These are phyloP conservation scores for Hirudo medicinalis DNA, from an alignment of 1,140 invertebrate genomes.

Conservation along the genomic window DNA sequence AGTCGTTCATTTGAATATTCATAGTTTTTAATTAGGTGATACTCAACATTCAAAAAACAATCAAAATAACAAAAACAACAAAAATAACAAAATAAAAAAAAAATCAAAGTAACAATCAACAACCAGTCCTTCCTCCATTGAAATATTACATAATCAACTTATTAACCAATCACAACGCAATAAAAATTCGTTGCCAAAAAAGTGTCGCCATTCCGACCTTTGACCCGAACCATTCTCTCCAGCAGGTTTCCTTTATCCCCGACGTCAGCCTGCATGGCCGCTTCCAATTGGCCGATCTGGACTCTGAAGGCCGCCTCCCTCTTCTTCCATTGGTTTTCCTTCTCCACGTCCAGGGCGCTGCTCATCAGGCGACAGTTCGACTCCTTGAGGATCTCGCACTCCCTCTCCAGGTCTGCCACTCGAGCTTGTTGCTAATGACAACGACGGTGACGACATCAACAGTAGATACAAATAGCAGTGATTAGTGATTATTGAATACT, in stretches of 20 bases:
- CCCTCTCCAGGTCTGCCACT: slow-evolving; percentile 36
- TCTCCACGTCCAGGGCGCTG: slow-evolving; percentile 42
- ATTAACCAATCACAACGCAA: no score
- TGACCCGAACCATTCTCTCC: slow-evolving; percentile 37
- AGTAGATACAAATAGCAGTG: no score
- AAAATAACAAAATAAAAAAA: no score
- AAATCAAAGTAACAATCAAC: no score
- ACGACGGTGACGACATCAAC: neutral
- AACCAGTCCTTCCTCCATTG: no score
- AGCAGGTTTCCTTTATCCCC: slow-evolving; percentile 41
- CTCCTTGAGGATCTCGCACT: slow-evolving; percentile 42
- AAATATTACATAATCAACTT: no score
- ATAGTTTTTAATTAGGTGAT: no score
- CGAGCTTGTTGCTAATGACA: slow-evolving; percentile 38
- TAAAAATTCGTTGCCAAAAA: neutral
- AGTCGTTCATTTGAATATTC: no score
- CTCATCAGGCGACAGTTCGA: slow-evolving; percentile 43
- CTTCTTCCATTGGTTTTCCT: slow-evolving; percentile 41
- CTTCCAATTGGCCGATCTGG: slow-evolving; percentile 43
- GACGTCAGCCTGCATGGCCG: slow-evolving; percentile 41
- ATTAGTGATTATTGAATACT: no score
- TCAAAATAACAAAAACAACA: no score
- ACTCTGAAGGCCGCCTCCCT: slow-evolving; percentile 40
- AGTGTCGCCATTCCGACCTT: slow-evolving; percentile 29
- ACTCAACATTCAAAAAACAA: no score